These are phyloP conservation scores for Venusia cambrica DNA, from an alignment of 2,888 invertebrate species.

Conservation along the genomic window DNA sequence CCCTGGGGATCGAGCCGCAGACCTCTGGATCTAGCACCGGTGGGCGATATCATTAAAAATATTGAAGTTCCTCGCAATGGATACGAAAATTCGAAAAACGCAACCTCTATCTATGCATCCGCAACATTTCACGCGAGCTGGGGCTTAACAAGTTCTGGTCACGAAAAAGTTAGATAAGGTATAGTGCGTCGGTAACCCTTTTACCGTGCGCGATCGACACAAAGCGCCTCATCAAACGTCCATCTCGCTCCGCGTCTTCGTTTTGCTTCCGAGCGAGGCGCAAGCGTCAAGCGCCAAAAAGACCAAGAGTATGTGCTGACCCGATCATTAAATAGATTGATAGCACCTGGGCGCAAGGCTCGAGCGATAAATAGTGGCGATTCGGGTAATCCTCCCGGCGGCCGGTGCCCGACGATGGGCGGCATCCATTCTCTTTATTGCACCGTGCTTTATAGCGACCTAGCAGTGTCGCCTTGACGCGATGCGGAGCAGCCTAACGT, in stretches of 20 bases:
- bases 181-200: constrained; percentile 68
- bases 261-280: constrained; percentile 53
- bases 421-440: constrained; percentile 81
- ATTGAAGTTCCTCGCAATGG: too few relatives aligned
- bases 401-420: constrained; percentile 72
- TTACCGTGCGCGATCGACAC: constrained; percentile 68
- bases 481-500: constrained; percentile 64
- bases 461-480: constrained; percentile 65
- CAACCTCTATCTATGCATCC: background rate
- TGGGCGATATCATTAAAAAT: too few relatives aligned
- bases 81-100: background rate
- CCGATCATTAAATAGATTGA: constrained; percentile 82
- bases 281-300: constrained; percentile 63
- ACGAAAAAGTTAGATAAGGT: constrained; percentile 22
- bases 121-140: constrained; percentile 2
- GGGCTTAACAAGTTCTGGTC: too few relatives aligned
- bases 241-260: constrained; percentile 68
- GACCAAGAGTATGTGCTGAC: constrained; percentile 77
- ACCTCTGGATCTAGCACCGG: too few relatives aligned
- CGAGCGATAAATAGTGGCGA: constrained; percentile 80
- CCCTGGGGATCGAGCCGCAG: too few relatives aligned
- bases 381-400: constrained; percentile 78
- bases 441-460: constrained; percentile 76
- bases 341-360: constrained; percentile 79
- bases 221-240: constrained; percentile 80